A percentile compares a stretch with the other conserved stretches of the same genome.
Conservation (phyloP, 2,113 vertebrate genomes). For the Theristicus caerulescens region DNA sequence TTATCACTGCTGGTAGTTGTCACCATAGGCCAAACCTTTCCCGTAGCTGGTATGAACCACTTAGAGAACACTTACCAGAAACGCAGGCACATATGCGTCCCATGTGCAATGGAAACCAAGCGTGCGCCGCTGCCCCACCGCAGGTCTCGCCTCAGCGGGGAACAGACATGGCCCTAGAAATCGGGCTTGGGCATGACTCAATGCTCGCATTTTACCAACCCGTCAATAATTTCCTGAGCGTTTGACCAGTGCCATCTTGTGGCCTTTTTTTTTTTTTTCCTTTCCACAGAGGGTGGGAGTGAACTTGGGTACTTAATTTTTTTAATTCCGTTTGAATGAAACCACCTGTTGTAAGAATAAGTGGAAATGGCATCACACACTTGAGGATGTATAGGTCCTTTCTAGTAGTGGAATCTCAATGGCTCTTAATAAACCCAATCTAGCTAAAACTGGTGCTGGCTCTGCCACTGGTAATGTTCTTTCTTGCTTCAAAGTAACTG, state of each 20-base stretch:
- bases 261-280: background rate
- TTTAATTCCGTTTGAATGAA: background rate
- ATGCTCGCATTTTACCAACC: fast-evolving
- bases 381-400: background rate
- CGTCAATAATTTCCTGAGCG: background rate
- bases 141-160: background rate
- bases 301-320: background rate
- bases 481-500: background rate
- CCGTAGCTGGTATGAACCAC: fast-evolving
- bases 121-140: fast-evolving
- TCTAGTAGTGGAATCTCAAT: background rate
- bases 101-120: fast-evolving
- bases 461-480: background rate
- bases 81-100: fast-evolving
- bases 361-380: background rate
- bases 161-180: background rate
- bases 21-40: fast-evolving
- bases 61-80: fast-evolving
- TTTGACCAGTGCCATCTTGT: conserved; percentile 60
- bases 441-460: background rate
- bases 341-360: background rate
- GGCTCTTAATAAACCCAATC: background rate
- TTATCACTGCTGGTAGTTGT: background rate
- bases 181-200: background rate
- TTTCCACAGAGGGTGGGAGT: background rate